phyloP scores from a whole-genome alignment of 2,888 invertebrate genomes.

The Elysia crispata region DNA sequence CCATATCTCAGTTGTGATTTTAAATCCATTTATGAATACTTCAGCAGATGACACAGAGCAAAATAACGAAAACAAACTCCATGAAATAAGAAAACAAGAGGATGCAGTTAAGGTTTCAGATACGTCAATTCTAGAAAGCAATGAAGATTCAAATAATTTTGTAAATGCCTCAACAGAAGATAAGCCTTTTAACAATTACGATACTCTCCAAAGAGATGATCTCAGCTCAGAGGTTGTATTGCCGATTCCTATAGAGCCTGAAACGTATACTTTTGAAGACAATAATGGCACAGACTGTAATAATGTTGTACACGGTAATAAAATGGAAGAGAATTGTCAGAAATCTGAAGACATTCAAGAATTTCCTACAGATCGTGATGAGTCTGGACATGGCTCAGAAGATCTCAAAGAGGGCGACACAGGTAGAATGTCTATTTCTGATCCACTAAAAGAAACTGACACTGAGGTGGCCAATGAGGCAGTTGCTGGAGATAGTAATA shows the following conservation, averaged over 20 bases:
- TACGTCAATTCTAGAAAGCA: constrained; percentile 12
- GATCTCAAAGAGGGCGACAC: background rate
- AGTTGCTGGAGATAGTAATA: background rate
- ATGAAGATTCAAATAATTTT: constrained; percentile 15
- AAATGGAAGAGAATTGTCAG: no score
- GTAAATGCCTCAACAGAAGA: background rate
- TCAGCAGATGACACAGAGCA: background rate
- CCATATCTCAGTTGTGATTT: background rate
- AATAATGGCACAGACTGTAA: background rate
- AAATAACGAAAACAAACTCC: constrained; percentile 6
- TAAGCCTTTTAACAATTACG: no score
- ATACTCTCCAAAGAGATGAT: no score
- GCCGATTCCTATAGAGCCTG: no score
- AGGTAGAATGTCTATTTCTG: no score
- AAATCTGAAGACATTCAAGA: no score
- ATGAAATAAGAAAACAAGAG: background rate
- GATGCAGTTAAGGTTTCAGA: constrained; percentile 24
- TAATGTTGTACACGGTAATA: no score
- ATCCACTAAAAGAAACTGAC: background rate
- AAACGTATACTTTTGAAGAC: background rate
- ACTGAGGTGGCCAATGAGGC: background rate
- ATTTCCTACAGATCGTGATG: no score
- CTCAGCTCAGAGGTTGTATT: no score
- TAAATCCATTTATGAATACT: background rate
- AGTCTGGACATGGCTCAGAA: no score